phyloP scores from a whole-genome alignment of 2,797 vertebrate species.

The Pantherophis vulpinus region DNA sequence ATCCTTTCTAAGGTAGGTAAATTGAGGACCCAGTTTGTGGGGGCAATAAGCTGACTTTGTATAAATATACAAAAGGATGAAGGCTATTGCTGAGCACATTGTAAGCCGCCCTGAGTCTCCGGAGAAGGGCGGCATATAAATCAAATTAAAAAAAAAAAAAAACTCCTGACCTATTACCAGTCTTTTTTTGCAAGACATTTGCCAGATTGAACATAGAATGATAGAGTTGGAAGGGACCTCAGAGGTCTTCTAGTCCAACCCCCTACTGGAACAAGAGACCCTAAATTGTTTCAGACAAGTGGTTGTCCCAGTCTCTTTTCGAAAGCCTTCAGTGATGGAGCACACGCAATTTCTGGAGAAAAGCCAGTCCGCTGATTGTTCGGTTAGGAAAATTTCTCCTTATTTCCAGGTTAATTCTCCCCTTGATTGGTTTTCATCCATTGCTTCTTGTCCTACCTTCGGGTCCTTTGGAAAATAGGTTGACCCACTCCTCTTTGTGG shows the following conservation, averaged over 20 bases:
- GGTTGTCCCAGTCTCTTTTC: not conserved
- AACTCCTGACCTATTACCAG: not conserved
- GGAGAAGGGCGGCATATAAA: too few relatives aligned
- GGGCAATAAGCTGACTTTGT: too few relatives aligned
- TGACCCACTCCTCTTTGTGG: not conserved
- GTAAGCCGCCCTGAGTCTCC: too few relatives aligned
- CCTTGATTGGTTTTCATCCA: constrained; percentile 48
- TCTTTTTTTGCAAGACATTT: not conserved
- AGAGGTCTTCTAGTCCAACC: not conserved
- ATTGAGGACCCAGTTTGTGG: too few relatives aligned
- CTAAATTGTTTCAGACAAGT: not conserved
- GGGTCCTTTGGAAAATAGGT: not conserved
- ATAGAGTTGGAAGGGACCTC: not conserved
- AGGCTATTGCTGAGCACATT: too few relatives aligned
- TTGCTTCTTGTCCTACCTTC: not conserved
- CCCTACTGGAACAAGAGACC: not conserved
- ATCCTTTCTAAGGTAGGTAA: too few relatives aligned
- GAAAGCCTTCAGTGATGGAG: not conserved
- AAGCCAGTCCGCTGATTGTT: not conserved
- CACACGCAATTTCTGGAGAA: not conserved
- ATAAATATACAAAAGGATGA: too few relatives aligned
- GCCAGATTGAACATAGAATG: not conserved
- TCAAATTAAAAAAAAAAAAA: too few relatives aligned
- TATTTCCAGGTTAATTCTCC: not conserved
- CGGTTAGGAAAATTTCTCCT: constrained; percentile 23